Percentiles rank a stretch among this genome's conserved stretches.
Evolutionary conservation across 53 echinoderm and acorn worm genomes (phyloP).

Genomic region (Patiria pectinifera): DNA sequence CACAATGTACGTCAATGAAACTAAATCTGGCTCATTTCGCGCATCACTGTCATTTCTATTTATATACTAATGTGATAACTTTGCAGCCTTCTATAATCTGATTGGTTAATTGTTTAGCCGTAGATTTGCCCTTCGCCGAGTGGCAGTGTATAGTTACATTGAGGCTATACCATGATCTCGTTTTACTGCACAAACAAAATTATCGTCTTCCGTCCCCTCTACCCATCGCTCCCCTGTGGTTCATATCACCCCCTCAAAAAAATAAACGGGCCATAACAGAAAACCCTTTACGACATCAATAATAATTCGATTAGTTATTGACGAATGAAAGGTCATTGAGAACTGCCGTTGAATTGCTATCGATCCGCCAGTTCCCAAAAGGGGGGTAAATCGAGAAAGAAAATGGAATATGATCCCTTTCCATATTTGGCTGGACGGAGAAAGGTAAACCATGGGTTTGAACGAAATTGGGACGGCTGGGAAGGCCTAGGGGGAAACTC

Average conservation of each 20-base stretch:
- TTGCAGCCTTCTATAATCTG: no score
- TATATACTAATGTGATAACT: no score
- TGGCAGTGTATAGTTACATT: background rate
- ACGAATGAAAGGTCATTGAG: conserved; percentile 3
- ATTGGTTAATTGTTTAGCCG: no score
- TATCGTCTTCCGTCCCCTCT: background rate
- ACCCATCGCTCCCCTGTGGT: background rate
- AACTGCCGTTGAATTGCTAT: background rate
- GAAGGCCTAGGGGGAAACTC: no score
- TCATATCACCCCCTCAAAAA: background rate
- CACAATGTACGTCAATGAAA: no score
- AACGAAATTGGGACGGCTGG: no score
- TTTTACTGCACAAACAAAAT: background rate
- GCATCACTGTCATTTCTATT: no score
- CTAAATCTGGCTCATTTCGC: no score
- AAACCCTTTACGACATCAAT: background rate
- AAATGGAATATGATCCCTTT: background rate
- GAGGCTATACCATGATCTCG: background rate
- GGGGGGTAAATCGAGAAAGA: background rate
- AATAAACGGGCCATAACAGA: background rate
- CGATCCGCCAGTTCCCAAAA: background rate
- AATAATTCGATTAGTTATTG: conserved; percentile 32
- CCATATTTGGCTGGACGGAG: background rate
- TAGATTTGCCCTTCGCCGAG: background rate
- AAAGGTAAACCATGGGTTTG: background rate